Base-by-base conservation (phyloP, 1,140 invertebrate species). In the Drosophila subobscura region DNA sequence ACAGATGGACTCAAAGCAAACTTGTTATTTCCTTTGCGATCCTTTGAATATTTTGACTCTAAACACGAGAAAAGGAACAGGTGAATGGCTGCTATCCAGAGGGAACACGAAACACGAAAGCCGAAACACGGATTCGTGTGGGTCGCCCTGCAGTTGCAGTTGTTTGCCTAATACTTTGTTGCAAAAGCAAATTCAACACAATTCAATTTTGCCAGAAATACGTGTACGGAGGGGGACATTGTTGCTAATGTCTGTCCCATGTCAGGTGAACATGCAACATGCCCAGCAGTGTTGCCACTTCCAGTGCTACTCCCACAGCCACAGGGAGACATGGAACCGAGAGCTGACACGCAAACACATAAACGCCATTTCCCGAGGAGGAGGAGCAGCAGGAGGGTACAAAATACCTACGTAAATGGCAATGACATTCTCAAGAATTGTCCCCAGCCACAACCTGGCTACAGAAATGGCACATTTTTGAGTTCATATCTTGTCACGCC, bases 131-230 rank as follows among this genome's bases (percentile, higher is more conserved):
- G 8, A 25, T 40, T 25, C 33, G 51, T 44, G 27, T 27, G 44
- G 52, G 53, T 41, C 46, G 41, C 60, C 41, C 52, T 41, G 67
- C 51, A 61, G 50, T 63, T 72, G 70, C 70, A 72, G 37, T 72
- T 63, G 68, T 72, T 72, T 72, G 68, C 67, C 68, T 72, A 68
- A 68, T 68, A 72, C 57, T 61, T 72, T 72, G 70, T 63, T 72
- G 70, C 68, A 72, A 59, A 60, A 44, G 70, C 56, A 72, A 72
- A 72, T 72, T 33, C 70, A 72, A 63, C 68, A 72, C 67, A 72
- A 20, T 20, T 20, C 16, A 72, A 72, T 72, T 72, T 61, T 45
- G 27, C 70, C 7, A 72, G 50, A 67, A 67, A 63, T 72, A 72
- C 68, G 67, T 72, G 67, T 54, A 42, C 56, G 23, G 29, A 8